These are phyloP conservation scores for Sandelia bainsii DNA, from an alignment of 2,797 vertebrate genomes.

Conservation along the genomic window DNA sequence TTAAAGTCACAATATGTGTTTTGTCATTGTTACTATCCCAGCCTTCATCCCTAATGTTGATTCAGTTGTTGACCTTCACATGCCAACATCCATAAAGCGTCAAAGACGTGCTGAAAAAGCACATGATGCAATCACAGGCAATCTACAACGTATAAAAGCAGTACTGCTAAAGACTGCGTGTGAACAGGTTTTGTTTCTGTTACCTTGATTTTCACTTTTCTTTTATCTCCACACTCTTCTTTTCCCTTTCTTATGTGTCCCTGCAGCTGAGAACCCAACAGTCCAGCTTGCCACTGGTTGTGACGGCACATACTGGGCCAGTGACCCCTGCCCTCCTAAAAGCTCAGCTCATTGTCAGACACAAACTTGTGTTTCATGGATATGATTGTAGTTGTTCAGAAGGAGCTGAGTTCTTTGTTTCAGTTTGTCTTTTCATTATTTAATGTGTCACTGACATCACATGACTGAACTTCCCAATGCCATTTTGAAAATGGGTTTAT, in stretches of 20 bases:
- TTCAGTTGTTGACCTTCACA: slow-evolving; percentile 47
- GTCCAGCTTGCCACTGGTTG: not conserved
- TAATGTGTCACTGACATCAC: no score
- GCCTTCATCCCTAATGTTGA: not conserved
- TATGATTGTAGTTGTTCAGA: not conserved
- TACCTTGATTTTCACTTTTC: not conserved
- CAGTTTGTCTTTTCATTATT: no score
- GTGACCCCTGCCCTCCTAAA: not conserved
- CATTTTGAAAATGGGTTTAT: no score
- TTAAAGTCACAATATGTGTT: not conserved
- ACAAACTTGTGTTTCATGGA: not conserved
- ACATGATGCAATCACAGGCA: slow-evolving; percentile 60
- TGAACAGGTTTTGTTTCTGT: not conserved
- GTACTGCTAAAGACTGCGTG: slow-evolving; percentile 3
- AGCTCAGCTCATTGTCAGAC: not conserved
- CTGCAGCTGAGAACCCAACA: not conserved
- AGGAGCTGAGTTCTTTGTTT: not conserved
- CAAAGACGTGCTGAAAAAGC: slow-evolving; percentile 5
- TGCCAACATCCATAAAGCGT: slow-evolving; percentile 28
- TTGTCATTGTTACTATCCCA: not conserved
- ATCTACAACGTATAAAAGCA: slow-evolving; percentile 26
- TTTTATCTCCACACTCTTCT: not conserved
- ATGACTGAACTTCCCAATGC: no score
- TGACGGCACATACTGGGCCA: not conserved
- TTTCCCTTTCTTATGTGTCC: not conserved